Percentiles rank a stretch among this genome's conserved stretches.
These are phyloP conservation scores for Tachina grossa DNA, from an alignment of 2,888 invertebrate species.

Conservation along the genomic window DNA sequence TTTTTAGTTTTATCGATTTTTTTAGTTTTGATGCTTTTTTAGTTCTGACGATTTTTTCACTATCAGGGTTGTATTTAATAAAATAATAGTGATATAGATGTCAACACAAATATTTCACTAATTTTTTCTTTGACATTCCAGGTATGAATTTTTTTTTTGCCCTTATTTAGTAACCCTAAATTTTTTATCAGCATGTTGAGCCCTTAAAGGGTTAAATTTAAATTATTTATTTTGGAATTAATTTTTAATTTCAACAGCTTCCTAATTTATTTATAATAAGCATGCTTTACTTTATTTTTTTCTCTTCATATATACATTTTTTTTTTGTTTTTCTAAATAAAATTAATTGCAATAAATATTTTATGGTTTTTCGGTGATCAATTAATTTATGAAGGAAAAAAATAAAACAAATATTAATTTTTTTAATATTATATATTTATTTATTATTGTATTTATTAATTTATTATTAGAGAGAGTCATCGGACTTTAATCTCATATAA, in stretches of 20 bases:
- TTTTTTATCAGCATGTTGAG: not conserved
- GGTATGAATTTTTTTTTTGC: too few species aligned
- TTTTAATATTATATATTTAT: conserved; percentile 5
- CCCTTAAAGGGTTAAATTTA: not conserved
- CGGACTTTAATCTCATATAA: conserved; percentile 14
- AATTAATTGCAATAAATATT: conserved; percentile 4
- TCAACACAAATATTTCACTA: too few species aligned
- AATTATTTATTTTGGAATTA: not conserved
- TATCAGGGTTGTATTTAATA: too few species aligned
- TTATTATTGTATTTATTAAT: not conserved
- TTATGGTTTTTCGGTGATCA: not conserved
- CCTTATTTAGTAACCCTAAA: too few species aligned
- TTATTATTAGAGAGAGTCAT: conserved; percentile 1
- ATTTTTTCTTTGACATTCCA: too few species aligned
- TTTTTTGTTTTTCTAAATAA: conserved; percentile 15
- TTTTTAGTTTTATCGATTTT: too few species aligned
- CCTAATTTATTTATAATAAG: conserved; percentile 12
- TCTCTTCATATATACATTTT: not conserved
- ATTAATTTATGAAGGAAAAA: not conserved
- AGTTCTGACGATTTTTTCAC: too few species aligned
- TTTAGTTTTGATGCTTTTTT: too few species aligned
- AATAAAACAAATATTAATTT: not conserved
- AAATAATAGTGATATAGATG: too few species aligned
- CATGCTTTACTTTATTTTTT: not conserved
- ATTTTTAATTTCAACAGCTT: not conserved